Base-by-base conservation (phyloP, 2,888 invertebrate species). In the Cordilura impudica region DNA sequence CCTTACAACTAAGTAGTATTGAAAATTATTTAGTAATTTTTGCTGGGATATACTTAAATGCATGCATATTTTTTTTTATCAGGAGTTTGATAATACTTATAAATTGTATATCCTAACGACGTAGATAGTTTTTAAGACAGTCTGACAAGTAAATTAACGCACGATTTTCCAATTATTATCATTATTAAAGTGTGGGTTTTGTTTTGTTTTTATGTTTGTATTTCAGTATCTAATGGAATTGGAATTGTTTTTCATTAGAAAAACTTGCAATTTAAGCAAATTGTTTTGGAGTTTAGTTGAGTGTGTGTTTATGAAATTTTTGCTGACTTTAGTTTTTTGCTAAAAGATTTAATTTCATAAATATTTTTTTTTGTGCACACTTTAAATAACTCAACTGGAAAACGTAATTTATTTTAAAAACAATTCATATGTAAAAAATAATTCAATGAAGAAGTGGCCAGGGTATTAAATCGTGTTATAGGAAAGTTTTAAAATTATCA, bases 131-230 rank as follows among this genome's bases (percentile, higher is more conserved):
- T 4, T 51, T 26, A 39, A 39, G n/a, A n/a, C 53, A 26, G 45
- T 16, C 49, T 51, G 43, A 47, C 72, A 65, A 53, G 23, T 66
- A 70, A 67, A 74, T 78, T 65, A 66, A 70, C 74, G 74, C 78
- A 74, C 70, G 78, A 78, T 74, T 74, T 74, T 66, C 78, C 74
- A 78, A 70, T 78, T 78, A 78, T 74, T 70, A 56, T 43, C 43
- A 23, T 67, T 49, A 45, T 73, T 56, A 45, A n/a, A 18, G 18
- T 53, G 14, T 23, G n/a, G n/a, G 39, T 29, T 23, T n/a, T n/a
- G n/a, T n/a, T n/a, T n/a, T 18, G 63, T 61, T 43, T 49, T 54
- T 45, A 23, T 6, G 26, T 26, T 19, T 12, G 8, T 12, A 21
- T 23, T 61, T 35, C 49, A 19, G 26, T 47, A 56, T 63, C 21